phyloP scores from a whole-genome alignment of 2,113 vertebrate genomes.

The Kryptolebias marmoratus region DNA sequence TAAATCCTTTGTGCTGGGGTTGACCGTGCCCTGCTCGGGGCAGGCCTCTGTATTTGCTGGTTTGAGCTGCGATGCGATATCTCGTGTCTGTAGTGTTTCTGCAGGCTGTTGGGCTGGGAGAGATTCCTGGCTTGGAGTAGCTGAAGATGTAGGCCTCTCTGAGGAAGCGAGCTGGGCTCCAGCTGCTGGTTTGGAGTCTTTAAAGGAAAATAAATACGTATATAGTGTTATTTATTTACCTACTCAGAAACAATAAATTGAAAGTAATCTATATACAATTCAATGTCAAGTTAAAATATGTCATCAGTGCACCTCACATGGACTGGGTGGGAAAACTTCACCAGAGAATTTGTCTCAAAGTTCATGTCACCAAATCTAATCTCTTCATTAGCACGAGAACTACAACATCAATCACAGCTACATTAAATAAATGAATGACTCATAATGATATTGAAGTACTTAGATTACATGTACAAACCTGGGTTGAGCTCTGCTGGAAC shows the following conservation, averaged over 20 bases:
- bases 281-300: background rate
- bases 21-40: conserved; percentile 56
- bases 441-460: background rate
- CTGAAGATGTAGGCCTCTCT: conserved; percentile 51
- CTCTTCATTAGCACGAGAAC: too few relatives aligned
- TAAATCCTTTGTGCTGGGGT: conserved; percentile 75
- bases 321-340: background rate
- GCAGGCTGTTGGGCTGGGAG: conserved; percentile 48
- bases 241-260: too few relatives aligned
- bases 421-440: too few relatives aligned
- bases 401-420: background rate
- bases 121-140: conserved; percentile 52
- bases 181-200: conserved; percentile 70
- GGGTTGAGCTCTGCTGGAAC: conserved; percentile 52
- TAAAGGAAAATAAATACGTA: background rate
- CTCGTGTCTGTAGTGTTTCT: conserved; percentile 72
- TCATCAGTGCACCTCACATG: background rate
- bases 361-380: background rate
- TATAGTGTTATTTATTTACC: too few relatives aligned
- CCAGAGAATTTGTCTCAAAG: background rate
- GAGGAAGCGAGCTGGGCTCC: conserved; percentile 50
- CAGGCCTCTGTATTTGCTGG: conserved; percentile 71
- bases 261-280: too few relatives aligned
- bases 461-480: conserved; percentile 57
- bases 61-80: conserved; percentile 64